Conservation (phyloP, 1,140 invertebrate species). For the Pygmarrhopalites habei region DNA sequence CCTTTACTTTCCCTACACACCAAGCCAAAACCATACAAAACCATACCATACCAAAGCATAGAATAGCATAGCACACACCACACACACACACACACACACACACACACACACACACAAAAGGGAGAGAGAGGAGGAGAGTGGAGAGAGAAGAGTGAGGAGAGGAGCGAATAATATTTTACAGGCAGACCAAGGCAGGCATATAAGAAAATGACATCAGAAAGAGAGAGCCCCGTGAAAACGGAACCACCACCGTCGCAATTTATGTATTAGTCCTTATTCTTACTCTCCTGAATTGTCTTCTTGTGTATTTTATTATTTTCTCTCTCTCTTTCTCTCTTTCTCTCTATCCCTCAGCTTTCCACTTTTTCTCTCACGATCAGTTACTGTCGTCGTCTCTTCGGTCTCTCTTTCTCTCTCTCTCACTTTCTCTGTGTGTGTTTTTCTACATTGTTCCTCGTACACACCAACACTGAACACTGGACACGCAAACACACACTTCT, state of each 20-base stretch:
- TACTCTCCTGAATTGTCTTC: slow-evolving; percentile 3
- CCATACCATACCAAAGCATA: no score
- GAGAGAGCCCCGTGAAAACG: slow-evolving; percentile 11
- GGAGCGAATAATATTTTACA: slow-evolving; percentile 4
- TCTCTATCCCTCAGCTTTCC: background rate
- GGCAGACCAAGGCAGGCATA: no score
- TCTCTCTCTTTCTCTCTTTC: background rate
- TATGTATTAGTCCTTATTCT: slow-evolving; percentile 3
- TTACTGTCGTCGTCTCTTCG: no score
- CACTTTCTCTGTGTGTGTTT: background rate
- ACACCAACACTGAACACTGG: background rate
- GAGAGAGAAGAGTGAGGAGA: no score
- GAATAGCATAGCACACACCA: no score
- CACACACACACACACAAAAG: no score
- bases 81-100: no score
- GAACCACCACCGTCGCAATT: slow-evolving; percentile 11
- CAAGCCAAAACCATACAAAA: no score
- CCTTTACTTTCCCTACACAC: background rate
- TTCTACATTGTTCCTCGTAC: background rate
- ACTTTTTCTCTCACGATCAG: no score
- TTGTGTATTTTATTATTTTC: slow-evolving; percentile 11
- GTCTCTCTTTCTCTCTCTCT: no score
- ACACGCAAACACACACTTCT: no score
- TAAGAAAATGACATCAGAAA: slow-evolving; percentile 9
- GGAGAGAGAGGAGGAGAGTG: no score